These are phyloP conservation scores for Euclidia mi DNA, from an alignment of 2,888 invertebrate species.

Conservation along the genomic window DNA sequence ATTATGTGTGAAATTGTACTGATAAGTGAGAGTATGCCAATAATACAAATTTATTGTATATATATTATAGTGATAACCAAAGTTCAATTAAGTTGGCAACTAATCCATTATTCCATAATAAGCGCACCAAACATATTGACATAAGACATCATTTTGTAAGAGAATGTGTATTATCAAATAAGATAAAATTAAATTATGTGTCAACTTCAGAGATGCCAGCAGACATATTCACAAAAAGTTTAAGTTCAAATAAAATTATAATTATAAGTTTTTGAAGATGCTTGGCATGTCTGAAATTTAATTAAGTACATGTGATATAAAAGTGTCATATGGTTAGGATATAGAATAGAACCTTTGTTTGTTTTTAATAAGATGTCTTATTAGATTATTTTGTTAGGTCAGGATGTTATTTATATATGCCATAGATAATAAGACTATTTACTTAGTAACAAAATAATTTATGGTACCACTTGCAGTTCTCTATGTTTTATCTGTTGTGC, in stretches of 20 bases:
- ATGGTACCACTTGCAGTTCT: no score
- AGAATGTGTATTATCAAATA: slow-evolving; percentile 11
- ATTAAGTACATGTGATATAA: no score
- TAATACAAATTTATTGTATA: no score
- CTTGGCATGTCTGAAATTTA: slow-evolving; percentile 3
- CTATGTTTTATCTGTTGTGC: no score
- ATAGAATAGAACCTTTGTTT: no score
- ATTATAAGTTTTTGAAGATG: slow-evolving; percentile 5
- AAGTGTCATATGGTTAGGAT: no score
- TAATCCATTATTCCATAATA: slow-evolving; percentile 2
- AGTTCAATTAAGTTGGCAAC: not conserved
- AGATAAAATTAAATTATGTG: slow-evolving; percentile 12
- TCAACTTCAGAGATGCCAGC: slow-evolving; percentile 7
- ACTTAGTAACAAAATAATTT: no score
- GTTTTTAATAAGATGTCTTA: not conserved
- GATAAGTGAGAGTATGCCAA: no score
- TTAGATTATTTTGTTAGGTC: slow-evolving; percentile 13
- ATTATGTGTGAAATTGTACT: no score
- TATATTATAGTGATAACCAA: slow-evolving; percentile 6
- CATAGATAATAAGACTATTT: no score
- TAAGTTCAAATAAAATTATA: slow-evolving; percentile 2
- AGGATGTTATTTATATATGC: no score
- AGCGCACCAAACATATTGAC: no score
- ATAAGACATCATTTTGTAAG: slow-evolving; percentile 28
- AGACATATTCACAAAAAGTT: slow-evolving; percentile 11